phyloP scores from a whole-genome alignment of 1,140 invertebrate genomes.

The Helicoverpa zea region DNA sequence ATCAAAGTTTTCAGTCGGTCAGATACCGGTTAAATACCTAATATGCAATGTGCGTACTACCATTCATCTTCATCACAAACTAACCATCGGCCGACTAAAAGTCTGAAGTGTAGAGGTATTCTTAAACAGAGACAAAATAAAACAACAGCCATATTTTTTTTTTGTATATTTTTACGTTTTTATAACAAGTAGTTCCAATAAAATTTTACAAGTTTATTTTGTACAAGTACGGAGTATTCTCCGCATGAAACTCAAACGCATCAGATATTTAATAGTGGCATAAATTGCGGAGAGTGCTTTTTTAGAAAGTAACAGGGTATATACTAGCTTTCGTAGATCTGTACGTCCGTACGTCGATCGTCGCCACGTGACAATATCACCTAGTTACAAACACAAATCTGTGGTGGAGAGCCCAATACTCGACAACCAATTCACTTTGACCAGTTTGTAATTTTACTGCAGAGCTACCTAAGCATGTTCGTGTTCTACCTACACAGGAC shows the following conservation, averaged over 20 bases:
- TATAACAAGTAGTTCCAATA: conserved; percentile 86
- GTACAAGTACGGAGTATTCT: conserved; percentile 81
- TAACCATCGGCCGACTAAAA: no score
- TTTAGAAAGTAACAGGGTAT: conserved; percentile 71
- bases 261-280: conserved; percentile 75
- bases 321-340: conserved; percentile 69
- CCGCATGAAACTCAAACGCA: conserved; percentile 77
- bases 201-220: conserved; percentile 85
- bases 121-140: background rate
- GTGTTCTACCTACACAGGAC: no score
- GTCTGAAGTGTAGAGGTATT: no score
- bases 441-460: background rate
- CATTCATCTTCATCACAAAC: no score
- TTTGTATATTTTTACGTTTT: conserved; percentile 78
- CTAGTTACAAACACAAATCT: conserved; percentile 32
- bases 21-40: no score
- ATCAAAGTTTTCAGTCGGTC: no score
- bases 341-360: conserved; percentile 76
- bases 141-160: conserved; percentile 45
- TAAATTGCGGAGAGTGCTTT: conserved; percentile 79
- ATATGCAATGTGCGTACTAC: no score
- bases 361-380: conserved; percentile 58
- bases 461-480: background rate
- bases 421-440: conserved; percentile 22
- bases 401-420: conserved; percentile 31